phyloP scores from a whole-genome alignment of 2,113 vertebrate genomes.

The Psilopogon haemacephalus region DNA sequence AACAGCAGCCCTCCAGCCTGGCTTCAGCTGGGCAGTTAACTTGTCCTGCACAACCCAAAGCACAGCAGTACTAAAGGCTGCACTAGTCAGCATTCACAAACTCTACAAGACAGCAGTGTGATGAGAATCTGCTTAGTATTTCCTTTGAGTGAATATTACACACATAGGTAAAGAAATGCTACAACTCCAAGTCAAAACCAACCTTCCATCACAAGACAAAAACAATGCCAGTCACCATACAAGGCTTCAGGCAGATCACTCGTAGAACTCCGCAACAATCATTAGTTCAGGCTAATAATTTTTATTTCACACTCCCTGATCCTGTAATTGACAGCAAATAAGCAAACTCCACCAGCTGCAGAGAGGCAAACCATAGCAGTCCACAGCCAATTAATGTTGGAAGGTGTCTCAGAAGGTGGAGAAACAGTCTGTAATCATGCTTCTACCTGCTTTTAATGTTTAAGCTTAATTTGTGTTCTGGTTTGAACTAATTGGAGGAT shows the following conservation, averaged over 20 bases:
- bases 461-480: background rate
- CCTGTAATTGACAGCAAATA: background rate
- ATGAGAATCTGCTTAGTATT: background rate
- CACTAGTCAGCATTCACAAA: background rate
- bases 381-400: background rate
- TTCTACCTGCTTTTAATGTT: background rate
- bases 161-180: background rate
- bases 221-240: fast-evolving
- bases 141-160: background rate
- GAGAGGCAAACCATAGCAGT: background rate
- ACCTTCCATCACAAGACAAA: fast-evolving
- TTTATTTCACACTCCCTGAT: background rate
- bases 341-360: background rate
- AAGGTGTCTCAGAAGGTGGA: background rate
- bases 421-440: background rate
- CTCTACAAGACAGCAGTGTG: background rate
- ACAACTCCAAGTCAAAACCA: background rate
- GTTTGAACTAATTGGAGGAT: no score
- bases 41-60: background rate
- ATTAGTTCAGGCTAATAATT: background rate
- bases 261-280: background rate
- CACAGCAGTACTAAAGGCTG: background rate
- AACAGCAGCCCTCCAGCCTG: background rate
- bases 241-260: background rate
- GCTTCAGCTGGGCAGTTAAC: background rate